Percentiles rank a stretch among this genome's conserved stretches.
phyloP scores from a whole-genome alignment of 2,113 vertebrate species.

The Zosterops hypoxanthus region DNA sequence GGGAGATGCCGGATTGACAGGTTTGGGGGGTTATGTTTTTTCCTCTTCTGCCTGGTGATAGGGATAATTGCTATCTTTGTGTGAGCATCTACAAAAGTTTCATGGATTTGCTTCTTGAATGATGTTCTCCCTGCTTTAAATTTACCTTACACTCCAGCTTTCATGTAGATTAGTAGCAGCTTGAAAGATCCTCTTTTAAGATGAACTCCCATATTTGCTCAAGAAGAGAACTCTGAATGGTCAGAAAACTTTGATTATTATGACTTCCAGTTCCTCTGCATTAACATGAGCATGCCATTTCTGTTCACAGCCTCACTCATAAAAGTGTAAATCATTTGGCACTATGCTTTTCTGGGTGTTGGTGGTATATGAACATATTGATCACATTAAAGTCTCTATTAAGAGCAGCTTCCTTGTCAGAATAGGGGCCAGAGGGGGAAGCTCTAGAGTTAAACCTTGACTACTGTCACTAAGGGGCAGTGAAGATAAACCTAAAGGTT shows the following conservation, averaged over 20 bases:
- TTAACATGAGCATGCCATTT: background rate
- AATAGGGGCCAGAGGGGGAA: background rate
- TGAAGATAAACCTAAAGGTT: background rate
- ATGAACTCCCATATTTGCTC: background rate
- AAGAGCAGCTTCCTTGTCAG: background rate
- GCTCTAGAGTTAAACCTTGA: background rate
- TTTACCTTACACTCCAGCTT: background rate
- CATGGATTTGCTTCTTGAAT: background rate
- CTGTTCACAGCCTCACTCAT: background rate
- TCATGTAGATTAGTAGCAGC: background rate
- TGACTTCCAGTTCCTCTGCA: background rate
- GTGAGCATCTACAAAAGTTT: background rate
- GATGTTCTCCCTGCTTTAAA: background rate
- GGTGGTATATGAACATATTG: background rate
- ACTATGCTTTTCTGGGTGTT: background rate
- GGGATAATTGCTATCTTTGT: background rate
- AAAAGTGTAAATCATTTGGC: background rate
- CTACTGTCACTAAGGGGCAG: background rate
- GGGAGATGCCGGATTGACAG: background rate
- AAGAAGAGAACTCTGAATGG: background rate
- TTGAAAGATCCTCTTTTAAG: background rate
- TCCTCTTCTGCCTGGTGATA: background rate
- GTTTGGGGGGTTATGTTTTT: background rate
- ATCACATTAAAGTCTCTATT: background rate
- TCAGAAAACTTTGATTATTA: background rate